These are phyloP conservation scores for Ceyx melanurus DNA, from an alignment of 2,113 vertebrate species.

Conservation along the genomic window DNA sequence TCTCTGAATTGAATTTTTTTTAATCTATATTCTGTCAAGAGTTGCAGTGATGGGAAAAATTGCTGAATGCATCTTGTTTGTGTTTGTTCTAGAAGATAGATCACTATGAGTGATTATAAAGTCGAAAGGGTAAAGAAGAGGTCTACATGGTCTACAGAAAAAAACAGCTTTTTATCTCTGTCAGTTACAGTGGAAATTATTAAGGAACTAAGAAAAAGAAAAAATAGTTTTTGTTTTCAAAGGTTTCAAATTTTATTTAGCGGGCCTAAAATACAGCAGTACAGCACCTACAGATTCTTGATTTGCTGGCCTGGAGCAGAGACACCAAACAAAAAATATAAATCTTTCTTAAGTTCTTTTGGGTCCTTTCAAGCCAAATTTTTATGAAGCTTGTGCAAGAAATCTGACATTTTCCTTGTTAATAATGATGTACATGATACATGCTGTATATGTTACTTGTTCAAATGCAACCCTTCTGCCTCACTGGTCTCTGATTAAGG, in stretches of 20 bases:
- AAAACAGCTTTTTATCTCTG: background rate
- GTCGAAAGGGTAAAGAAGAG: background rate
- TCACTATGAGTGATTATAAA: background rate
- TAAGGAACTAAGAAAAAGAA: background rate
- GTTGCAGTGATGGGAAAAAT: slow-evolving; percentile 10
- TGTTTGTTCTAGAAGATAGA: slow-evolving; percentile 16
- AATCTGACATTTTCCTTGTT: background rate
- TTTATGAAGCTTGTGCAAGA: background rate
- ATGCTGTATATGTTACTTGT: background rate
- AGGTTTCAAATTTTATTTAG: background rate
- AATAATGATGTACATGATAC: background rate
- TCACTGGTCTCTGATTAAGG: background rate
- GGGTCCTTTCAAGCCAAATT: background rate
- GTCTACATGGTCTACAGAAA: background rate
- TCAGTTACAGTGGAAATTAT: background rate
- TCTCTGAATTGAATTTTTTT: background rate
- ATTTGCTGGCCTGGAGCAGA: background rate
- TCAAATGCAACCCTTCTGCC: background rate
- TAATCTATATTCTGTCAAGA: background rate
- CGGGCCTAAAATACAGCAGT: background rate
- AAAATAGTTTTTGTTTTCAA: background rate
- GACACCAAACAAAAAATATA: background rate
- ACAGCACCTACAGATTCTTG: background rate
- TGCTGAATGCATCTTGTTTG: slow-evolving; percentile 1
- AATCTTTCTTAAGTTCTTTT: background rate